phyloP scores from a whole-genome alignment of 2,888 invertebrate genomes.

The Scrobipalpa costella region DNA sequence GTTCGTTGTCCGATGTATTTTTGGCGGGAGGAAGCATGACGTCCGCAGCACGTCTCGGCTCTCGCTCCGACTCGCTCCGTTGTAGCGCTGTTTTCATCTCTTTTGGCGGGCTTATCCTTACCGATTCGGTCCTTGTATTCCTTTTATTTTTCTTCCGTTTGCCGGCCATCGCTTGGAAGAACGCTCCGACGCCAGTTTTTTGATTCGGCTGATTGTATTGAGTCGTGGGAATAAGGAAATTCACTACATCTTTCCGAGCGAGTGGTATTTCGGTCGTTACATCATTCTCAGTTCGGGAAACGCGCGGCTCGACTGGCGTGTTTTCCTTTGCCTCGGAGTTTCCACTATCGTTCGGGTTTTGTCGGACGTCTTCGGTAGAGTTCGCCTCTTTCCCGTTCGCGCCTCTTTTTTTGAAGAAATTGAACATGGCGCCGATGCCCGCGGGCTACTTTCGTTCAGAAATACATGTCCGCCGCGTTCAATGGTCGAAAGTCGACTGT shows the following conservation, averaged over 20 bases:
- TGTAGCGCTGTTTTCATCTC: constrained; percentile 50
- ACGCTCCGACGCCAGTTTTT: constrained; percentile 66
- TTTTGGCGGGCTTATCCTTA: constrained; percentile 57
- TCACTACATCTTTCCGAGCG: constrained; percentile 72
- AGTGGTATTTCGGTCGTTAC: constrained; percentile 52
- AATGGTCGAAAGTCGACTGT: constrained; percentile 46
- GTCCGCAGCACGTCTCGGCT: constrained; percentile 36
- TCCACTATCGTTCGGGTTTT: constrained; percentile 47
- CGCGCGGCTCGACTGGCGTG: constrained; percentile 53
- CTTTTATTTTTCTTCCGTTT: constrained; percentile 60
- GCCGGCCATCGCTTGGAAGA: constrained; percentile 74
- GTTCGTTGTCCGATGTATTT: constrained; percentile 57
- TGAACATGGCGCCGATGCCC: constrained; percentile 60
- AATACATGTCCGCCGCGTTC: constrained; percentile 56
- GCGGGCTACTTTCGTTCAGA: constrained; percentile 37
- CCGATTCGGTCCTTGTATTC: constrained; percentile 58
- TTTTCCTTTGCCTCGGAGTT: constrained; percentile 42
- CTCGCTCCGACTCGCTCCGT: constrained; percentile 54
- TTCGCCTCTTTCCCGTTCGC: constrained; percentile 63
- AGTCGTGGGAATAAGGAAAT: constrained; percentile 66
- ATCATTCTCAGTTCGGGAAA: constrained; percentile 57
- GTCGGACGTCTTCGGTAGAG: constrained; percentile 49
- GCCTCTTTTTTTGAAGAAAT: constrained; percentile 74
- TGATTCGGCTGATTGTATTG: constrained; percentile 68
- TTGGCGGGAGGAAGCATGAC: constrained; percentile 57